These are phyloP conservation scores for Eristalis arbustorum DNA, from an alignment of 2,888 invertebrate genomes.

Conservation along the genomic window DNA sequence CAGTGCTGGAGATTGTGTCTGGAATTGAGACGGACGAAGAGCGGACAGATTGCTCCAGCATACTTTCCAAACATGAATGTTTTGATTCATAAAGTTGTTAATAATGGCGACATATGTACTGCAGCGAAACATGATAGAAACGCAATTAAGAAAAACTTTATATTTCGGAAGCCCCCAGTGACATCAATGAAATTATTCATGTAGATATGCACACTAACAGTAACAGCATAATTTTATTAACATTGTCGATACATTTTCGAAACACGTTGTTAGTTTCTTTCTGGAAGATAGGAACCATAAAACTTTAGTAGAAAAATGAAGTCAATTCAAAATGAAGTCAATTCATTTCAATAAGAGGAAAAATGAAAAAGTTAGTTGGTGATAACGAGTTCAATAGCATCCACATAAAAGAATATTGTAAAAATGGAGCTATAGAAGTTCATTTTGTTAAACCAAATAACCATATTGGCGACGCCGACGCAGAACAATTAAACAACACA, in stretches of 20 bases:
- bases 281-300: slow-evolving; percentile 1
- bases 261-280: slow-evolving; percentile 9
- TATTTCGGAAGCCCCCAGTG: background rate
- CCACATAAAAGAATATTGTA: slow-evolving; percentile 46
- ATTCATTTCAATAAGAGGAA: too few relatives aligned
- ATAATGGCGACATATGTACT: background rate
- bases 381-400: slow-evolving; percentile 61
- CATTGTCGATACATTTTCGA: slow-evolving; percentile 51
- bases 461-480: slow-evolving; percentile 33
- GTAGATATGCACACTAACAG: background rate
- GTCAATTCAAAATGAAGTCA: too few relatives aligned
- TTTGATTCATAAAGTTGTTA: background rate
- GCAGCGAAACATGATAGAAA: background rate
- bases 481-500: slow-evolving; percentile 46
- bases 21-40: too few relatives aligned
- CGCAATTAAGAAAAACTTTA: background rate
- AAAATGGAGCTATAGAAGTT: slow-evolving; percentile 42
- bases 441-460: slow-evolving; percentile 56
- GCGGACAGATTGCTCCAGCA: too few relatives aligned
- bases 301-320: background rate
- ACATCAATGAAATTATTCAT: background rate
- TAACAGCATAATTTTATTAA: slow-evolving; percentile 32
- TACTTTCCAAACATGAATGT: background rate
- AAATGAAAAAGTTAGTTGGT: too few relatives aligned
- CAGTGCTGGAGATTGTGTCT: too few relatives aligned